These are phyloP conservation scores for Tiliqua scincoides DNA, from an alignment of 2,113 vertebrate genomes.

Conservation along the genomic window DNA sequence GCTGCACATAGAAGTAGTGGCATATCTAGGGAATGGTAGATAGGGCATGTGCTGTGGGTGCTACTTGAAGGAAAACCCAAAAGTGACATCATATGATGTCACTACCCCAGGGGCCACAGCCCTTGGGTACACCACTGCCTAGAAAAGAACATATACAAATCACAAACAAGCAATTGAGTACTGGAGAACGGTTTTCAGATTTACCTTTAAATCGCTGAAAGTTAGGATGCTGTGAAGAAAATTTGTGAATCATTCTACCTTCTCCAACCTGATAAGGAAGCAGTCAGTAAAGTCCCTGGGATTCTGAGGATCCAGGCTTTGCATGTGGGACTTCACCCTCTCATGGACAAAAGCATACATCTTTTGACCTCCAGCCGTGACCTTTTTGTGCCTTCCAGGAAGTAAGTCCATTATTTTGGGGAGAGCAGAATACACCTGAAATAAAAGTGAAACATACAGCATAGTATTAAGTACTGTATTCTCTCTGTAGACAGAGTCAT, in stretches of 20 bases:
- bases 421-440: conserved; percentile 67
- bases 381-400: conserved; percentile 62
- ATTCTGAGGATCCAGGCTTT: conserved; percentile 57
- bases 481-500: background rate
- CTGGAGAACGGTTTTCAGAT: too few species aligned
- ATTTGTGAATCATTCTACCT: conserved; percentile 44
- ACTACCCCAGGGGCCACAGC: too few species aligned
- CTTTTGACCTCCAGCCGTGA: conserved; percentile 41
- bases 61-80: too few species aligned
- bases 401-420: conserved; percentile 62
- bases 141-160: too few species aligned
- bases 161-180: too few species aligned
- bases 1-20: too few species aligned
- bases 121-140: too few species aligned
- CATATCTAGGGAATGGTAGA: too few species aligned
- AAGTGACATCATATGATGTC: too few species aligned
- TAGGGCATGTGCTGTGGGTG: too few species aligned
- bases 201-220: background rate
- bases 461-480: background rate
- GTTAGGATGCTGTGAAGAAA: background rate
- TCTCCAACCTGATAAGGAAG: conserved; percentile 65
- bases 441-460: background rate
- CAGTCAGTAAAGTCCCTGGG: conserved; percentile 72
- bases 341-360: conserved; percentile 59
- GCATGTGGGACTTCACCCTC: conserved; percentile 49